Evolutionary conservation across 1,140 invertebrate genomes (phyloP).

Genomic region (Drosophila asahinai): DNA sequence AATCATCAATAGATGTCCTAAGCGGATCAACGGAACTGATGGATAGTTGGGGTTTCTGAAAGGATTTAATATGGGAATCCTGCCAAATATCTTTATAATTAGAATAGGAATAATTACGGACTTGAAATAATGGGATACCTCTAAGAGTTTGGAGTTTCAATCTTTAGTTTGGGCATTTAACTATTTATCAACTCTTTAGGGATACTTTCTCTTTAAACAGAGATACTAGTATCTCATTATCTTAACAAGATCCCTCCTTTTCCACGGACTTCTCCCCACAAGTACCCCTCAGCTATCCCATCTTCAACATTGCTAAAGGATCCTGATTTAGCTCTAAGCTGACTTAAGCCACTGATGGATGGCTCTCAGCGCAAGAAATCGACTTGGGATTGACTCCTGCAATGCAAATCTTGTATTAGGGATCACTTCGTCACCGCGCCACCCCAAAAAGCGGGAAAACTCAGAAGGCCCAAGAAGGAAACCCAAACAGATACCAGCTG

Average conservation of each 20-base stretch:
- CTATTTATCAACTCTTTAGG: no score
- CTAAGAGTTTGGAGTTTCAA: no score
- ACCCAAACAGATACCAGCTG: conserved; percentile 36
- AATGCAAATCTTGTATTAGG: conserved; percentile 45
- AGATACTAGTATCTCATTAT: background rate
- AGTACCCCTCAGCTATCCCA: background rate
- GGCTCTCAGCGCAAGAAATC: conserved; percentile 21
- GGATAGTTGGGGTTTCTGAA: no score
- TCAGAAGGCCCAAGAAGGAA: background rate
- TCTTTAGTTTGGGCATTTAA: no score
- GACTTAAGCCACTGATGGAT: conserved; percentile 50
- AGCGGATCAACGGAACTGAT: conserved; percentile 29
- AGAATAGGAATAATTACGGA: no score
- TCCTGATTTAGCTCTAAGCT: conserved; percentile 27
- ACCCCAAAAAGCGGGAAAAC: conserved; percentile 25
- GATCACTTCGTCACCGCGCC: conserved; percentile 19
- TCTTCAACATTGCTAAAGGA: background rate
- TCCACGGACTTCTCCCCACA: background rate
- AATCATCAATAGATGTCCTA: background rate
- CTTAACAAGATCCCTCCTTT: background rate
- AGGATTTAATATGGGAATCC: background rate
- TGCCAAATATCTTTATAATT: background rate
- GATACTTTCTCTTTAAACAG: no score
- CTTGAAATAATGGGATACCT: no score
- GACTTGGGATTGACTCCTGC: conserved; percentile 39